phyloP scores from a whole-genome alignment of 2,113 vertebrate genomes.

The Caracal caracal region DNA sequence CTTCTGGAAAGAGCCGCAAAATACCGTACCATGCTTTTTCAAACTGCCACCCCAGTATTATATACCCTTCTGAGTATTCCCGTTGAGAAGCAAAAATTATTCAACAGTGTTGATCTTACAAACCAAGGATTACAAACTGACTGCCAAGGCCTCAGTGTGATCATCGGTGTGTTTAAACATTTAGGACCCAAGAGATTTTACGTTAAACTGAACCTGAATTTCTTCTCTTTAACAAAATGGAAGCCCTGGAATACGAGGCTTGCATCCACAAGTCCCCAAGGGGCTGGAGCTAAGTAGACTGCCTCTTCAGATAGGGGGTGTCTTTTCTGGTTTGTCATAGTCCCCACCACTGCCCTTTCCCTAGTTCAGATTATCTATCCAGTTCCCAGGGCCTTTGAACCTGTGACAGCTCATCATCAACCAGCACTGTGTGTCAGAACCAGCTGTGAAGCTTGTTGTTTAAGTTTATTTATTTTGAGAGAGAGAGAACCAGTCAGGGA shows the following conservation, averaged over 20 bases:
- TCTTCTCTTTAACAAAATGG: neutral
- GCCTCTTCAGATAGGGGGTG: neutral
- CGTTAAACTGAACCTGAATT: neutral
- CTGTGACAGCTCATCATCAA: neutral
- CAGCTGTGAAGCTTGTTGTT: neutral
- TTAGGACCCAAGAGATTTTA: neutral
- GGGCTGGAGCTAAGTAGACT: neutral
- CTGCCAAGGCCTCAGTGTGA: neutral
- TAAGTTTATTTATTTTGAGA: too few species aligned
- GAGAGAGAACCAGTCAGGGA: too few species aligned
- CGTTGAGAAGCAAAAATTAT: neutral
- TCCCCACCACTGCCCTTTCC: neutral
- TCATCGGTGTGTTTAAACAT: neutral
- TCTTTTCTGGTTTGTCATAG: neutral
- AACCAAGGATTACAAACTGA: neutral
- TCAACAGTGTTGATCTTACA: neutral
- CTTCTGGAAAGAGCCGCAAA: neutral
- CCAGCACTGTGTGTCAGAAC: neutral
- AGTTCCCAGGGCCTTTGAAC: neutral
- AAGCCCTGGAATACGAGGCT: neutral
- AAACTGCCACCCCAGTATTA: too few species aligned
- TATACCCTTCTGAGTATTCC: neutral
- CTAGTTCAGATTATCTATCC: neutral
- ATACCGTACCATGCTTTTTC: neutral
- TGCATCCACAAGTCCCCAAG: neutral